phyloP scores from a whole-genome alignment of 1,140 invertebrate genomes.

The Araneus ventricosus region DNA sequence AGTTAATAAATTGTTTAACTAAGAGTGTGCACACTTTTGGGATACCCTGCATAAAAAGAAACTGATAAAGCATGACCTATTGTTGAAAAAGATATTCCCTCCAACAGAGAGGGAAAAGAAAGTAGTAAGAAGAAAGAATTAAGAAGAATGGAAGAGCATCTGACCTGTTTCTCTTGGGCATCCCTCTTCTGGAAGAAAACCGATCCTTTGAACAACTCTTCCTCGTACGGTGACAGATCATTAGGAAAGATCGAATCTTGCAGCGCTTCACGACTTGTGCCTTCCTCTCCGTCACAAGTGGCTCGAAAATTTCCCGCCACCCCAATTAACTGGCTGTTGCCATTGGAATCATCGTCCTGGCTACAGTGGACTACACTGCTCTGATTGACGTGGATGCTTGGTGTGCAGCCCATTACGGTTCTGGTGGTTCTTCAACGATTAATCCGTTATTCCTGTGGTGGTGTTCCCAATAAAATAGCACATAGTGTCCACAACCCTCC shows the following conservation, averaged over 20 bases:
- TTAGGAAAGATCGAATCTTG: background rate
- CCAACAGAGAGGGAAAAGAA: too few relatives aligned
- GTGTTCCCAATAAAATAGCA: background rate
- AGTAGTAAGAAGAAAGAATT: too few relatives aligned
- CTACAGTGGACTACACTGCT: slow-evolving; percentile 49
- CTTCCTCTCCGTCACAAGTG: slow-evolving; percentile 29
- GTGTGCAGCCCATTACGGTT: slow-evolving; percentile 56
- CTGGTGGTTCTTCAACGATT: background rate
- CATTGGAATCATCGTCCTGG: slow-evolving; percentile 16
- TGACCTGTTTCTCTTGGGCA: slow-evolving; percentile 14
- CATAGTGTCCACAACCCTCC: background rate
- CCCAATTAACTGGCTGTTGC: slow-evolving; percentile 41
- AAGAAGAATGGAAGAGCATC: background rate
- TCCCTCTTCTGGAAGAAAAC: slow-evolving; percentile 43
- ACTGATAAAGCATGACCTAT: too few relatives aligned
- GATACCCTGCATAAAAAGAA: too few relatives aligned
- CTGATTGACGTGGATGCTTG: slow-evolving; percentile 55
- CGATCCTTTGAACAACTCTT: slow-evolving; percentile 38
- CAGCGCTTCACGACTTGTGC: slow-evolving; percentile 10
- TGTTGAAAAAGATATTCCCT: too few relatives aligned
- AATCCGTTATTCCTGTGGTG: too few relatives aligned
- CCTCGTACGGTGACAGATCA: background rate
- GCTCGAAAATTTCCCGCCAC: slow-evolving; percentile 47
- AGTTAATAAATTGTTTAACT: too few relatives aligned
- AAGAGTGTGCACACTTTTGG: too few relatives aligned